Conservation (phyloP, 1,140 invertebrate genomes). For the Tigriopus japonicus region DNA sequence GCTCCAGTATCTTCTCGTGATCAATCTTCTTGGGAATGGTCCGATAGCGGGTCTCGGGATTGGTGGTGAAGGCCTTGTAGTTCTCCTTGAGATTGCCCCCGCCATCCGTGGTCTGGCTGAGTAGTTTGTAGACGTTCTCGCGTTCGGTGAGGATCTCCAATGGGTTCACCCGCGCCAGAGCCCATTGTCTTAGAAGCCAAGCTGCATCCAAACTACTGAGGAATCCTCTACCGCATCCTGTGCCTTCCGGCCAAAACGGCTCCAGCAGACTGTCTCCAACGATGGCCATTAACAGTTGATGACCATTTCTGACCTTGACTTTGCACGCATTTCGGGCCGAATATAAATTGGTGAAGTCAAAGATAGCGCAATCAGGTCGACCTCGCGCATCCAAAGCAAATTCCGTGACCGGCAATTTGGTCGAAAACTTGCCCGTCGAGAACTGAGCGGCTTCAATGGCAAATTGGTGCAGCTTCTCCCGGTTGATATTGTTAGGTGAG, state of each 20-base stretch:
- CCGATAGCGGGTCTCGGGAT: constrained; percentile 29
- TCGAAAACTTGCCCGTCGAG: constrained; percentile 29
- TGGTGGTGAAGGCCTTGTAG: constrained; percentile 26
- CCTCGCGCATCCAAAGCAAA: constrained; percentile 37
- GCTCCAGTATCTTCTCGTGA: constrained; percentile 13
- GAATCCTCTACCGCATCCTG: constrained; percentile 35
- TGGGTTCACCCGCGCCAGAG: constrained; percentile 25
- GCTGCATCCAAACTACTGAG: constrained; percentile 33
- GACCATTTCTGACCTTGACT: constrained; percentile 26
- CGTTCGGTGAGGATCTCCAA: constrained; percentile 29
- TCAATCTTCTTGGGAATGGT: constrained; percentile 18
- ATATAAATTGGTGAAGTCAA: constrained; percentile 42
- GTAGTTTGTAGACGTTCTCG: constrained; percentile 30
- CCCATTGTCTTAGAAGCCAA: constrained; percentile 33
- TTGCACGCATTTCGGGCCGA: constrained; percentile 33
- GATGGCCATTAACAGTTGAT: constrained; percentile 29
- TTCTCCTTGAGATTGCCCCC: constrained; percentile 27
- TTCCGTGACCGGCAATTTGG: constrained; percentile 29
- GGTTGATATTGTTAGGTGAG: constrained; percentile 31
- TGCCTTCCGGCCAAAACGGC: constrained; percentile 20
- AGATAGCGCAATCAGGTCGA: constrained; percentile 37
- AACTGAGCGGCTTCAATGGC: constrained; percentile 36
- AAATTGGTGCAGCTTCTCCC: constrained; percentile 29
- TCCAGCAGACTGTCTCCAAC: constrained; percentile 38
- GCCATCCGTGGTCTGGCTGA: constrained; percentile 34